Base-by-base conservation (phyloP, 1,140 invertebrate genomes). In the Drosophila bipectinata region DNA sequence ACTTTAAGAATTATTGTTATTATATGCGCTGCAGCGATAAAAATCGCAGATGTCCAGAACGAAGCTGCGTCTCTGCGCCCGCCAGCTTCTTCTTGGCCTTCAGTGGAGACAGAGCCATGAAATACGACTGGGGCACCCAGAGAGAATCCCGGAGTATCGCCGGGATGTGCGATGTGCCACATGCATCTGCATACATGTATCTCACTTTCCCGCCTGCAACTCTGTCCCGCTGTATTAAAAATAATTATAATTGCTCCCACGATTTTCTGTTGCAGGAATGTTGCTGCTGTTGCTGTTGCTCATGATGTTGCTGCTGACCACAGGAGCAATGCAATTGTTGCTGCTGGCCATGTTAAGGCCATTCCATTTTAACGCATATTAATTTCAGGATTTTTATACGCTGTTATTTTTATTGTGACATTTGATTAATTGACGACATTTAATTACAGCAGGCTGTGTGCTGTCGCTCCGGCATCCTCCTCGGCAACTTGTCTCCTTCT, bases 401-500 rank as follows among this genome's bases (percentile, higher is more conserved):
- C 76, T 89, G 76, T 78, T 89, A 89, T 90, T 89, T 89, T 89
- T 89, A 89, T 89, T 89, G 84, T 89, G 83, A 88, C 85, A 91
- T 91, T 91, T 91, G 89, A 91, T 91, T 91, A 91, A 91, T 91
- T 91, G 89, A 87, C 79, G 89, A 91, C 89, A 91, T 91, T 91
- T 91, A 91, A 91, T 91, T 91, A 91, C 84, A 88, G 58, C 69
- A 71, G 61, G 48, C 60, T 53, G 57, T 54, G 53, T 59, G 30
- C 55, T 45, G 44, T 47, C 44, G 44, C 52, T 28, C 34, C 34
- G n/a, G 10, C 34, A 4, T 41, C 54, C 32, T 32, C 30, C 34
- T 14, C 26, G 18, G 4, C 34, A 10, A 10, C 41, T 3, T 18
- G 34, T 10, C 53, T 41, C 24, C 21, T 51, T 18, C 9, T 45